Evolutionary conservation across 2,113 vertebrate genomes (phyloP), one percentile per base, ranked within the genome.

Genomic region (Gorsachius goisagi): DNA sequence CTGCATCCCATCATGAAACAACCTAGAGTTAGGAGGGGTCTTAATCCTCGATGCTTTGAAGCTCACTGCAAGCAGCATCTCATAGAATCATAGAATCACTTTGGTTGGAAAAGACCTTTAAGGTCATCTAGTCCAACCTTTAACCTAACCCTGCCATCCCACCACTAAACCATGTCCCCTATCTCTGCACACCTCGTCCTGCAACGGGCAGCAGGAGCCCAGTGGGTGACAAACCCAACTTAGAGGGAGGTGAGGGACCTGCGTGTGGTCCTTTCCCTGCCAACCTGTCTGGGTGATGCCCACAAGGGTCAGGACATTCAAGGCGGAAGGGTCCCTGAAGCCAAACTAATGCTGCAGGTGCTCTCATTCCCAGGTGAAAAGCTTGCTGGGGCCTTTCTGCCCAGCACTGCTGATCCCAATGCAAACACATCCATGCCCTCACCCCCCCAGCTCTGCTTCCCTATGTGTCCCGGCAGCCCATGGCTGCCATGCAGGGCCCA

Each of bases 401-500:
- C 15, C 37, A 44, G 15, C 41, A 9, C 53, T 39, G 55, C 44
- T 20, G 11, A 41, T 50, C 55, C 69, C 44, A 15, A 1, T 1
- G 1, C 28, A 10, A 6, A 28, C 2, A 3, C 6, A 2, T 37
- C 50, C 33, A 2, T 49, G 5, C 47, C 76, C 30, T 72, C 45
- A 9, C 20, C 76, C 19, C 59, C 8, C 2, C 59, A 5, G 22
- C 26, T 56, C 66, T 3, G 5, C 77, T 45, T 28, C 78, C 21
- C 59, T 24, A 22, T 1, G 27, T 1, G 16, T n/a, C 74, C 79
- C 35, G 22, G n/a, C 24, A 66, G 23, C n/a, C 44, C 71, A 5
- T 0, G 0, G 35, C 67, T 87, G 63, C 49, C 21, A 2, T 32
- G 60, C 55, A 60, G 26, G 62, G 27, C 9, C 37, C 1, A 5